Percentiles rank a stretch among this genome's conserved stretches.
phyloP scores from a whole-genome alignment of 2,888 invertebrate species.

The Lydus trimaculatus region DNA sequence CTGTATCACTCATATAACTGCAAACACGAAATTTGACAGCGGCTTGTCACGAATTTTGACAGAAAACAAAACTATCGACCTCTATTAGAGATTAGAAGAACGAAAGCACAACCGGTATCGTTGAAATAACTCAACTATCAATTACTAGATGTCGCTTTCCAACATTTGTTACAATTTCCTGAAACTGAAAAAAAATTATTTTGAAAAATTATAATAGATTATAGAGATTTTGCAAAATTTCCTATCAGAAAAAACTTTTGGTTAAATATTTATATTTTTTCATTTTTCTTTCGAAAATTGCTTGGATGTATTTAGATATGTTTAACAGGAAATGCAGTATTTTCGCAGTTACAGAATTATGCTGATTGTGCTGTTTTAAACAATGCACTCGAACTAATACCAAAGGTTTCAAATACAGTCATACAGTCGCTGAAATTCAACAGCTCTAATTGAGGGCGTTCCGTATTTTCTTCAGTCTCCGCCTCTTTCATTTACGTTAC shows the following conservation, averaged over 20 bases:
- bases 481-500: background rate
- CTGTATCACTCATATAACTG: slow-evolving; percentile 29
- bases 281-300: too few relatives aligned
- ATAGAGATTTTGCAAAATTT: too few relatives aligned
- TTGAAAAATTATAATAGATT: too few relatives aligned
- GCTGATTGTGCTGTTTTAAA: background rate
- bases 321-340: too few relatives aligned
- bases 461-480: background rate
- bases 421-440: background rate
- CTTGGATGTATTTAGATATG: too few relatives aligned
- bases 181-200: too few relatives aligned
- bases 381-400: background rate
- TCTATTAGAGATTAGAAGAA: background rate
- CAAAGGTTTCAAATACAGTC: background rate
- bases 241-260: too few relatives aligned
- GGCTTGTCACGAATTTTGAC: slow-evolving; percentile 12
- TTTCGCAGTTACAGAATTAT: background rate
- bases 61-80: background rate
- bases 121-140: background rate
- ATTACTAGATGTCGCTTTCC: background rate
- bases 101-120: background rate
- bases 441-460: background rate
- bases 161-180: too few relatives aligned
- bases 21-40: slow-evolving; percentile 13
- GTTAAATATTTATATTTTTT: too few relatives aligned